Conservation (phyloP, 1,140 invertebrate genomes). For the Battus philenor region DNA sequence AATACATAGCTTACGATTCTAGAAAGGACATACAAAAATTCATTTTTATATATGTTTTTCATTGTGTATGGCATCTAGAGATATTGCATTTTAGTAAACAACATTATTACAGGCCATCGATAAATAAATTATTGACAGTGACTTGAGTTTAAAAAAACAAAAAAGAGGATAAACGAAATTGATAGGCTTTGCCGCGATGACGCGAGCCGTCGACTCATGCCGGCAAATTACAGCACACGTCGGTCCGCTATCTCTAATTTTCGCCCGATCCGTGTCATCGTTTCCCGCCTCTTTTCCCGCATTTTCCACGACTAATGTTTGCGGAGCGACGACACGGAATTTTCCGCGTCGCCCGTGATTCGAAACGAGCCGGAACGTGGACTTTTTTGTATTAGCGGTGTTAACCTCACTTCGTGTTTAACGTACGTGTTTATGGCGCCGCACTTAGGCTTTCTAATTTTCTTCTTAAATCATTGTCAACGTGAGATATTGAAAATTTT, state of each 20-base stretch:
- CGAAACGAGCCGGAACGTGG: background rate
- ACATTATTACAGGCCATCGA: too few relatives aligned
- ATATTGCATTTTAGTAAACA: too few relatives aligned
- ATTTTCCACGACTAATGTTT: constrained; percentile 6
- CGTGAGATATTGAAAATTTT: too few relatives aligned
- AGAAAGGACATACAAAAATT: too few relatives aligned
- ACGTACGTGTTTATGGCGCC: too few relatives aligned
- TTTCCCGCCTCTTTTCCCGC: background rate
- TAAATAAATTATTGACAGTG: too few relatives aligned
- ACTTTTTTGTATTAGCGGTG: constrained; percentile 4
- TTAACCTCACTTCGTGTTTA: background rate
- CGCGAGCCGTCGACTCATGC: background rate
- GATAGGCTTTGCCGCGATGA: constrained; percentile 5
- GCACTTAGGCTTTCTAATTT: too few relatives aligned
- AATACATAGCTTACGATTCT: too few relatives aligned
- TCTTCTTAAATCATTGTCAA: too few relatives aligned
- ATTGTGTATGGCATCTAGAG: too few relatives aligned
- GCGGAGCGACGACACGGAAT: constrained; percentile 3
- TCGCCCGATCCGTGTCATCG: background rate
- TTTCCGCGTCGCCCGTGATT: constrained; percentile 7
- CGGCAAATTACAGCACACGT: background rate
- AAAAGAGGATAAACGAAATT: constrained; percentile 5
- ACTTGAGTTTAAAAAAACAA: background rate
- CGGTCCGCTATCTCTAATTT: constrained; percentile 1
- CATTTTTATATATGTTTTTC: too few relatives aligned